Base-by-base conservation (phyloP, 1,140 invertebrate species). In the Scaptomyza montana region DNA sequence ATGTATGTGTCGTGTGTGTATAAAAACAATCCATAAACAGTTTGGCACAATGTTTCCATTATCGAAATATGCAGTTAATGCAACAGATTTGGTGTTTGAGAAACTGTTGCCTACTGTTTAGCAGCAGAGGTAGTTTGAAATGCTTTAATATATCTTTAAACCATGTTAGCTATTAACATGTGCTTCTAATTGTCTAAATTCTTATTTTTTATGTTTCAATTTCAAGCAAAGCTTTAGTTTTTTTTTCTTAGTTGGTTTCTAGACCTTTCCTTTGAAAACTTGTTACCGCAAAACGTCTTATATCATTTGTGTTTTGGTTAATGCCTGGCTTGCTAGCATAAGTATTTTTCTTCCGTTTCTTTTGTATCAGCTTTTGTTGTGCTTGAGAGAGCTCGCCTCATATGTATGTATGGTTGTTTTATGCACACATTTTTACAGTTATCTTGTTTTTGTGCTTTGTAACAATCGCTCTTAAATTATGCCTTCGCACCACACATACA, bases 21-120 rank as follows among this genome's bases (percentile, higher is more conserved):
- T 86, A 86, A 87, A 77, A 86, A 87, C 81, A 87, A 85, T 72
- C 67, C 74, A 64, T 64, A 71, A 78, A 86, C 82, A 86, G 81
- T 82, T 82, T 86, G 81, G 65, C 47, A n/a, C 56, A 60, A 46
- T 46, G 30, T 50, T 74, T 30, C 43, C 53, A 13, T 59, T 67
- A n/a, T 56, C 12, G 41, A 8, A 46, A 53, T 62, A 28, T 30
- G 25, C 33, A 53, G 19, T 9, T 16, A 13, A 57, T 46, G 53
- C 5, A 57, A 28, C n/a, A 19, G 39, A 36, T 63, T 41, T 59
- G 39, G n/a, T 30, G 5, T 74, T 57, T 41, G 28, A 13, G 33
- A 57, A 59, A 50, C 30, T 62, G 39, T 74, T 69, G 59, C 49
- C 72, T 53, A 51, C 47, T 56, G 12, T 57, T 62, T 25, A 39